These are phyloP conservation scores for Anthophora plumipes DNA, from an alignment of 2,888 invertebrate genomes.

Conservation along the genomic window DNA sequence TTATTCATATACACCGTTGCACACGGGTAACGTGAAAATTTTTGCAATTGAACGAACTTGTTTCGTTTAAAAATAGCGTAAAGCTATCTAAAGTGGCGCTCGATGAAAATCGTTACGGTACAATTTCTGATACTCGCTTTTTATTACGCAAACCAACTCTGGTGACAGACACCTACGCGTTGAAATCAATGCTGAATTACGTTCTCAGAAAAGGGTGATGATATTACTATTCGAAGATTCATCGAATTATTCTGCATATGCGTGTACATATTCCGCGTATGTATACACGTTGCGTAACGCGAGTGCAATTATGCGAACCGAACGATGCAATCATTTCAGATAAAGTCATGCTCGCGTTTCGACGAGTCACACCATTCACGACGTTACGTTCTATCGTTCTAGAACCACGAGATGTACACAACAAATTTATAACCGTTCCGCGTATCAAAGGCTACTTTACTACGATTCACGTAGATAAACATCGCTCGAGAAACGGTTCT, in stretches of 20 bases:
- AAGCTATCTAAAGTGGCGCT: constrained; percentile 18
- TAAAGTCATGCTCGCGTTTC: background rate
- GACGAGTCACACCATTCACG: background rate
- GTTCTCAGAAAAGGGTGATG: constrained; percentile 19
- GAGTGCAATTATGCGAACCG: background rate
- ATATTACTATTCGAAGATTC: constrained; percentile 28
- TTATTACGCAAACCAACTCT: background rate
- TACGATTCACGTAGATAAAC: constrained; percentile 22
- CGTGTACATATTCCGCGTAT: background rate
- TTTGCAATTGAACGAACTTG: constrained; percentile 17
- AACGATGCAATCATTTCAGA: too few relatives aligned
- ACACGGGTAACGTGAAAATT: background rate
- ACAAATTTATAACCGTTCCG: background rate
- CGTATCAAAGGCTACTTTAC: constrained; percentile 7
- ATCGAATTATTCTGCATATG: background rate
- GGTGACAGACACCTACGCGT: constrained; percentile 33
- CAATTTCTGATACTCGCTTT: constrained; percentile 38
- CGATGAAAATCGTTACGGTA: constrained; percentile 26
- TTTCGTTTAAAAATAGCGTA: constrained; percentile 31
- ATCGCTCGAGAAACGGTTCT: background rate
- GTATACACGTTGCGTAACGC: background rate
- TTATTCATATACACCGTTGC: too few relatives aligned
- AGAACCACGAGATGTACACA: background rate
- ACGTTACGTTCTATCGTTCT: background rate
- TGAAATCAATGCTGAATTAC: constrained; percentile 45